Percentiles rank a stretch among this genome's conserved stretches.
phyloP scores from a whole-genome alignment of 1,140 invertebrate genomes.

The Leptopilina boulardi region DNA sequence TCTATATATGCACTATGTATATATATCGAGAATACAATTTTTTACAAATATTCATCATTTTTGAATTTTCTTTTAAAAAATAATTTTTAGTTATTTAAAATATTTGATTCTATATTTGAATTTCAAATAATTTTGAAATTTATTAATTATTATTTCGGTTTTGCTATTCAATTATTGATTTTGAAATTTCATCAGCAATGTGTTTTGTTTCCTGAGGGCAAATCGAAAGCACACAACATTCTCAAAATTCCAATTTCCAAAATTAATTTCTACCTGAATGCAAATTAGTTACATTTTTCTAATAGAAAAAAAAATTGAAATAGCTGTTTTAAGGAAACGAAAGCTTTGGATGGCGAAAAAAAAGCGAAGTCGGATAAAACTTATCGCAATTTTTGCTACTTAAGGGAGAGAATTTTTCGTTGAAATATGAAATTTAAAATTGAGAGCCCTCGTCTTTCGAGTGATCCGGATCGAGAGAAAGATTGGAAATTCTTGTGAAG shows the following conservation, averaged over 20 bases:
- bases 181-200: too few relatives aligned
- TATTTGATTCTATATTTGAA: too few relatives aligned
- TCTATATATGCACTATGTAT: neutral
- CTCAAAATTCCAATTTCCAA: neutral
- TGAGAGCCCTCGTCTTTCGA: conserved; percentile 61
- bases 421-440: conserved; percentile 64
- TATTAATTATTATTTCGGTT: too few relatives aligned
- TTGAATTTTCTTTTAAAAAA: neutral
- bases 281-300: neutral
- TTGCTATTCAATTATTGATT: too few relatives aligned
- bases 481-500: conserved; percentile 58
- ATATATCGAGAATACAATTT: neutral
- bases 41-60: neutral
- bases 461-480: conserved; percentile 63
- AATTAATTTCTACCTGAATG: neutral
- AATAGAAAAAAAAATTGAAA: neutral
- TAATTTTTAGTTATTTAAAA: too few relatives aligned
- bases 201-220: too few relatives aligned
- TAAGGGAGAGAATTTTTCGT: conserved; percentile 59
- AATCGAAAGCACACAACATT: neutral
- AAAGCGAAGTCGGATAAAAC: neutral
- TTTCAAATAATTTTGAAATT: too few relatives aligned
- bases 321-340: neutral
- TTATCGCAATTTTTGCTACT: conserved; percentile 39
- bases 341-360: neutral